Percentiles rank a stretch among this genome's conserved stretches.
These are phyloP conservation scores for Papilio dardanus DNA, from an alignment of 1,140 invertebrate species.

Conservation along the genomic window DNA sequence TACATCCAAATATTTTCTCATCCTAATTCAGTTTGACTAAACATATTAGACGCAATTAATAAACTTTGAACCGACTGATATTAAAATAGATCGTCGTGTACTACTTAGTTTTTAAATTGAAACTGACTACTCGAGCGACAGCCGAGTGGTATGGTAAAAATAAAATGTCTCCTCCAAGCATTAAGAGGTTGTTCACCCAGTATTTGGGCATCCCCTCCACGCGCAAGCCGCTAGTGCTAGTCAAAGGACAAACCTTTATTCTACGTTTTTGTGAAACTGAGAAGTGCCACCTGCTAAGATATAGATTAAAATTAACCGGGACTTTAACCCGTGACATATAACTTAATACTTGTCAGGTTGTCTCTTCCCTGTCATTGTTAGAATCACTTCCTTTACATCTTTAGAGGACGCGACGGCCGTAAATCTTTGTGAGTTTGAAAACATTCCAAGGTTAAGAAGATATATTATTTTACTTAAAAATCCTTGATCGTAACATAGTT, in stretches of 20 bases:
- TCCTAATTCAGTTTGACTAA: neutral
- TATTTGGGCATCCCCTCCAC: conserved; percentile 69
- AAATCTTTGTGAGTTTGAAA: conserved; percentile 11
- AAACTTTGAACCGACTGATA: conserved; percentile 17
- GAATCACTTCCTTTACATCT: conserved; percentile 16
- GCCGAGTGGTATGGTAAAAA: conserved; percentile 64
- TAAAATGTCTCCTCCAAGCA: conserved; percentile 78
- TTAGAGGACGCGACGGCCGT: neutral
- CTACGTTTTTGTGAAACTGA: conserved; percentile 45
- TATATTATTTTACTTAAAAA: neutral
- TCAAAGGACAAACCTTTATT: conserved; percentile 63
- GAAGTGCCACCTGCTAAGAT: conserved; percentile 51
- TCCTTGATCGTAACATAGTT: neutral
- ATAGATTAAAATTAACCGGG: conserved; percentile 29
- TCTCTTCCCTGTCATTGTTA: conserved; percentile 17
- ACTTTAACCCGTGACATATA: conserved; percentile 16
- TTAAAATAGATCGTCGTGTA: conserved; percentile 15
- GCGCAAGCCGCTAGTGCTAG: conserved; percentile 55
- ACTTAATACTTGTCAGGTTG: conserved; percentile 31
- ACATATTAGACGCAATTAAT: conserved; percentile 19
- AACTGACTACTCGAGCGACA: neutral
- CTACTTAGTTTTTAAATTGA: conserved; percentile 32
- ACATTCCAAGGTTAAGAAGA: conserved; percentile 10
- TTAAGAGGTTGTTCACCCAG: conserved; percentile 80
- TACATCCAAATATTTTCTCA: neutral